Evolutionary conservation across 2,888 invertebrate genomes (phyloP), one percentile per base, ranked within the genome.

Genomic region (Heliconius erato): DNA sequence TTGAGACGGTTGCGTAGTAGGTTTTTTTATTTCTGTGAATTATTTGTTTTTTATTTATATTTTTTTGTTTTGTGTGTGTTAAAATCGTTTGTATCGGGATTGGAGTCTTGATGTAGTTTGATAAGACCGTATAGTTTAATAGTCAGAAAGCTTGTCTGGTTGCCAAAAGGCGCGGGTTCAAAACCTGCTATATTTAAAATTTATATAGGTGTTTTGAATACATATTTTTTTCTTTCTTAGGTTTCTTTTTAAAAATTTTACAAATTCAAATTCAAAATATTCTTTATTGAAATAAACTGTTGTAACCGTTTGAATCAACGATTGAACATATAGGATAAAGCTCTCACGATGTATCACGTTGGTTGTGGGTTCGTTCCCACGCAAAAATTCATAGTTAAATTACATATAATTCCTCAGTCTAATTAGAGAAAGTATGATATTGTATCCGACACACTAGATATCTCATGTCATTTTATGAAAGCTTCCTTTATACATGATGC

Each of bases 401-500:
- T 44, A 44, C 7, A n/a, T 26, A 23, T 1, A 16, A n/a, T 44
- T 40, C 5, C 44, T 3, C 5, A 14, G 6, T 44, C 16, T 26
- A 72, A 12, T 72, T 26, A 72, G 35, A 35, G 7, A 44, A 72
- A 44, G n/a, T 72, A 40, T 16, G 9, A 7, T 71, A n/a, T 7
- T 44, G 40, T 40, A 26, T 16, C 16, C 26, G 26, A 69, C 40
- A 6, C 14, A 44, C 14, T 71, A 40, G 23, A n/a, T 72, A 72
- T 44, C 23, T 12, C 71, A 40, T n/a, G 32, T 32, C n/a, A 26
- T 44, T n/a, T 72, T 16, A 72, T 72, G 65, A 67, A 28, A 2
- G 40, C 77, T 44, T 78, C 40, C 77, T 40, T 65, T 67, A 26
- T 67, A 67, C 26, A 67, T 49, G 40, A 65, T 74, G 78, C 67